Base-by-base conservation (phyloP, 1,140 invertebrate species). In the Lordiphosa clarofinis region DNA sequence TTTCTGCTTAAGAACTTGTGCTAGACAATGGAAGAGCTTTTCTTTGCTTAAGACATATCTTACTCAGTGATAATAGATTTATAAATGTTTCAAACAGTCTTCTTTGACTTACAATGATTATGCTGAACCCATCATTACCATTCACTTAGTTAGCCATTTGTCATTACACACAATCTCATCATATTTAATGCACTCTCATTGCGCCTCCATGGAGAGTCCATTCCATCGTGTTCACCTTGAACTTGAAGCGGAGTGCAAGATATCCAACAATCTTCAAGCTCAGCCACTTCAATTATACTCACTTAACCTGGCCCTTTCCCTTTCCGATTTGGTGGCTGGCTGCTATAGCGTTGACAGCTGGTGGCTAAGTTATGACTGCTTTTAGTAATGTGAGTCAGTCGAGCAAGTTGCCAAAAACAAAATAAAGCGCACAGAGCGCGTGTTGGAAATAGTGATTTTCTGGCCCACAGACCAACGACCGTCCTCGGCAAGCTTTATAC, bases 391-490 rank as follows among this genome's bases (percentile, higher is more conserved):
- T 68, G 64, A 68, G 64, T 67, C 63, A 67, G 63, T 67, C 64
- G 63, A 52, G 47, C 36, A 67, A 49, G 42, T 59, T 64, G 28
- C 42, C 21, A 47, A 47, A 47, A 28, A 36, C 12, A 43, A 39
- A 46, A 24, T 47, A 46, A 24, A 44, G 44, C 61, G 11, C 28
- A 58, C 50, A 50, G 46, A 50, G 56, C 28, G 43, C 65, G 65
- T 69, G 66, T 11, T 55, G 36, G 38, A 40, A 53, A 36, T 53
- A 33, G 40, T 37, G 28, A 35, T 56, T 40, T 33, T 40, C 47
- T 52, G 6, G 52, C 38, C 33, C 31, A 61, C 64, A 55, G 76
- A 60, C 76, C 76, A 81, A 82, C 56, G 76, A 81, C 76, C 76
- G 76, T 81, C 76, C 76, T 81, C 76, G 76, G 55, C 36, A 48